Conservation (phyloP, 2,113 vertebrate species). For the Glareola pratincola region DNA sequence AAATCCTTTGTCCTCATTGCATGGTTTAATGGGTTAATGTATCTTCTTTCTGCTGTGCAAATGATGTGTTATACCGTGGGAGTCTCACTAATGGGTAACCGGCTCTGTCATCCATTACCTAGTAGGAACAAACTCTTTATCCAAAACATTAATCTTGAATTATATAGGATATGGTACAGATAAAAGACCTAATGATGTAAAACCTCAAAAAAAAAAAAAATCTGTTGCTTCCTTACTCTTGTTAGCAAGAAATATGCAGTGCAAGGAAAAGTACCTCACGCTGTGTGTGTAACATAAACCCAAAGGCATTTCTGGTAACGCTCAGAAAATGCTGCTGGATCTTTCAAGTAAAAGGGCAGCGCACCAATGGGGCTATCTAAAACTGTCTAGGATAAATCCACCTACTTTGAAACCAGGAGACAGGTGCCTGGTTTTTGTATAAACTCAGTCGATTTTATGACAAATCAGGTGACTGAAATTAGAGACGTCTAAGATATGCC, state of each 20-base stretch:
- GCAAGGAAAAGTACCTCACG: neutral
- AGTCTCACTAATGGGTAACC: neutral
- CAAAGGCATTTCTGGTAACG: neutral
- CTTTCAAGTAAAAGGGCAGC: neutral
- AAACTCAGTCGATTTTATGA: neutral
- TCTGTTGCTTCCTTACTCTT: neutral
- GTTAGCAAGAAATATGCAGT: neutral
- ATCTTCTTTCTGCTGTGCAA: neutral
- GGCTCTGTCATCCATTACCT: neutral
- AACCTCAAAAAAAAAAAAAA: neutral
- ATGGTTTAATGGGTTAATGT: neutral
- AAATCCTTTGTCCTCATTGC: neutral
- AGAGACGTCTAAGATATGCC: neutral
- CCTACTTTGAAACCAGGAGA: neutral
- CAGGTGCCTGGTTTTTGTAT: neutral
- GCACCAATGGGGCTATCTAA: neutral
- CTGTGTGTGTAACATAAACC: neutral
- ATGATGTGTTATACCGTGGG: neutral
- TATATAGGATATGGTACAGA: neutral
- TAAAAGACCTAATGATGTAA: neutral
- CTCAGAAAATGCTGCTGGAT: neutral
- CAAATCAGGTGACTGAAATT: neutral
- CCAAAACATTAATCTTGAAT: neutral
- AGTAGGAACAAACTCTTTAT: neutral
- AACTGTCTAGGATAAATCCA: neutral